phyloP scores from a whole-genome alignment of 2,113 vertebrate species.

The Gymnogyps californianus region DNA sequence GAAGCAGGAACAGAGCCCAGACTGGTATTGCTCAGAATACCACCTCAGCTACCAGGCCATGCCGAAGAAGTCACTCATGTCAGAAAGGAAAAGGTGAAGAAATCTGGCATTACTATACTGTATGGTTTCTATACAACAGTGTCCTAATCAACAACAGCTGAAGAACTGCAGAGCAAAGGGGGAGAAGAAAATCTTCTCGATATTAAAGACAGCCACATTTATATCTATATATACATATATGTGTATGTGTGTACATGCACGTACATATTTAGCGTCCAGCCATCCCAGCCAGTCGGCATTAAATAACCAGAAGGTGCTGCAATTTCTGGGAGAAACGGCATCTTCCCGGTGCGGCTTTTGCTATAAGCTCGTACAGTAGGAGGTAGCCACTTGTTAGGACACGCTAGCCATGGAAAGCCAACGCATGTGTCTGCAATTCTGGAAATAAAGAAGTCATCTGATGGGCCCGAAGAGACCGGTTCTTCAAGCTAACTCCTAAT shows the following conservation, averaged over 20 bases:
- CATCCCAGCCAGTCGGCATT: not conserved
- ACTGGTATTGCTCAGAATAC: not conserved
- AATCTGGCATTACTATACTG: not conserved
- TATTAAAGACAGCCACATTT: not conserved
- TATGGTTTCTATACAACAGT: not conserved
- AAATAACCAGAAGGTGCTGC: not conserved
- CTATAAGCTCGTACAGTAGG: not conserved
- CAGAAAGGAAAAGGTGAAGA: not conserved
- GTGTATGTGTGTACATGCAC: rapidly evolving
- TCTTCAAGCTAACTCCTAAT: not conserved
- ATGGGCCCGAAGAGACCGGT: not conserved
- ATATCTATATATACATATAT: not conserved
- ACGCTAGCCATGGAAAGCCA: not conserved
- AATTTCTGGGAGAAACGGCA: not conserved
- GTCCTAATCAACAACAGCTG: not conserved
- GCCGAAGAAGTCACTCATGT: not conserved
- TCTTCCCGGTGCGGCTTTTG: not conserved
- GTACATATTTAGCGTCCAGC: not conserved
- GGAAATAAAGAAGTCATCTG: not conserved
- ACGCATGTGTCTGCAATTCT: rapidly evolving
- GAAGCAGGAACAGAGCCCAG: not conserved
- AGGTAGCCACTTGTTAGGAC: not conserved
- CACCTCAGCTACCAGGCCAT: not conserved
- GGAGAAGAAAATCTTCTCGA: not conserved
- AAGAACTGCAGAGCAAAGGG: not conserved